Conservation (phyloP, 2,888 invertebrate genomes). For the Elegia similella region DNA sequence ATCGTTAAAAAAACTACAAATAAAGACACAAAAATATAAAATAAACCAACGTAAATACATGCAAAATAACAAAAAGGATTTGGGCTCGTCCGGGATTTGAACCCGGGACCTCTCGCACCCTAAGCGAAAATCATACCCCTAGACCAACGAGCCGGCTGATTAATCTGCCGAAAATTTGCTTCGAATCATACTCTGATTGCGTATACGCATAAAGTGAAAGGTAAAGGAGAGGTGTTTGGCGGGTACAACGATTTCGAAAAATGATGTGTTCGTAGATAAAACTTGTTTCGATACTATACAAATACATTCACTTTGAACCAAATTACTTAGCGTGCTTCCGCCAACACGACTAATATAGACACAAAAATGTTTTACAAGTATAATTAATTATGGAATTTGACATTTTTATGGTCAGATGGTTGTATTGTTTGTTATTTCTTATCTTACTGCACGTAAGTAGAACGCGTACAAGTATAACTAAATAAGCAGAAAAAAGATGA, state of each 20-base stretch:
- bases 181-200: neutral
- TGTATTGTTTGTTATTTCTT: too few species aligned
- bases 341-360: too few species aligned
- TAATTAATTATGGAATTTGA: neutral
- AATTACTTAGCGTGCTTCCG: too few species aligned
- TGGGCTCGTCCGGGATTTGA: slow-evolving; percentile 83
- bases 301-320: too few species aligned
- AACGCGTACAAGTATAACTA: too few species aligned
- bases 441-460: too few species aligned
- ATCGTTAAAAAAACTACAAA: too few species aligned
- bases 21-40: neutral
- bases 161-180: neutral
- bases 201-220: slow-evolving; percentile 5
- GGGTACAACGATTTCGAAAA: neutral
- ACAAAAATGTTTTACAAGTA: neutral
- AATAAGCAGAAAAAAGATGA: too few species aligned
- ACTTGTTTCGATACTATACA: too few species aligned
- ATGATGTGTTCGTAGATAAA: neutral
- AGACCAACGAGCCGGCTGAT: slow-evolving; percentile 75
- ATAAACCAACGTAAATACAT: neutral
- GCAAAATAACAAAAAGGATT: slow-evolving; percentile 28
- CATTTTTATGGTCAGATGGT: neutral
- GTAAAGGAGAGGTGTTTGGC: slow-evolving; percentile 5
- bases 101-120: slow-evolving; percentile 83
- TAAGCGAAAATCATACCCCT: slow-evolving; percentile 83